These are phyloP conservation scores for Sitobion miscanthi DNA, from an alignment of 1,140 invertebrate species.

Conservation along the genomic window DNA sequence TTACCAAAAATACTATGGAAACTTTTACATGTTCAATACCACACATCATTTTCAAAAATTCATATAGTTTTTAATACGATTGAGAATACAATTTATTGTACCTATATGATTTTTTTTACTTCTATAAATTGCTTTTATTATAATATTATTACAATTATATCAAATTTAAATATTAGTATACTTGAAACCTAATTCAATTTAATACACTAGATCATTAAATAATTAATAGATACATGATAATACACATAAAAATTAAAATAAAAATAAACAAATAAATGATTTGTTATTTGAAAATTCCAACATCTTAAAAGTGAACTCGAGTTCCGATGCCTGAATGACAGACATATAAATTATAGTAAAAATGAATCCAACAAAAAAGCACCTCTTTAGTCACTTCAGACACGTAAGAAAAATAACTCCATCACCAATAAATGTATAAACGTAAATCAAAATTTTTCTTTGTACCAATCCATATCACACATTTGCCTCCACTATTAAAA, in stretches of 20 bases:
- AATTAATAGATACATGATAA: background rate
- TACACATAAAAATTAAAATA: background rate
- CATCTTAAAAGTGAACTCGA: background rate
- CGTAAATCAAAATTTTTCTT: background rate
- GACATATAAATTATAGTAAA: background rate
- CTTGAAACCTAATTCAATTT: background rate
- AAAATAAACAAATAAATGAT: background rate
- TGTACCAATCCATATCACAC: no score
- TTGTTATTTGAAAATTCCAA: background rate
- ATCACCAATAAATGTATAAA: background rate
- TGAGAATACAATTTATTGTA: background rate
- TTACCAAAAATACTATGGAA: background rate
- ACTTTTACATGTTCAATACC: background rate
- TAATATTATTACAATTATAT: background rate
- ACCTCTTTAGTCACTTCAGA: background rate
- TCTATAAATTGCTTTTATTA: background rate
- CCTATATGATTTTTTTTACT: background rate
- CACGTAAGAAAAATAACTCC: background rate
- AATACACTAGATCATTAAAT: background rate
- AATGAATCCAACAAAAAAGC: background rate
- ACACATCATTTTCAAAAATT: background rate
- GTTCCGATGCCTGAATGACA: background rate
- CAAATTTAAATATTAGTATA: background rate
- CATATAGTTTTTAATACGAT: background rate
- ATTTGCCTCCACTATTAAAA: background rate